A percentile compares a stretch with the other conserved stretches of the same genome.
Conservation (phyloP, 2,888 invertebrate genomes). For the Diarsia brunnea region DNA sequence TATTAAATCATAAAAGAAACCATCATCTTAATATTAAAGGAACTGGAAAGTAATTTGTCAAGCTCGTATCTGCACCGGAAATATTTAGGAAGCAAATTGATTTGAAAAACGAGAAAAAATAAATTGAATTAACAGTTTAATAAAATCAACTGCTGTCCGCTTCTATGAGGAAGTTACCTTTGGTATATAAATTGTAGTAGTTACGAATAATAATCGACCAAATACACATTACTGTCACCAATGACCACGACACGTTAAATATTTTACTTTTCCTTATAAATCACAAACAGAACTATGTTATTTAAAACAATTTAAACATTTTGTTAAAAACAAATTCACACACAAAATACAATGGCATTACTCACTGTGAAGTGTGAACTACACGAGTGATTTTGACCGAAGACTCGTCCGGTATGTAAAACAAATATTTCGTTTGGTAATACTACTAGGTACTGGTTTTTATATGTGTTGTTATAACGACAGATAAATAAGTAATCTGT, state of each 20-base stretch:
- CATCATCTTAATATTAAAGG: too few species aligned
- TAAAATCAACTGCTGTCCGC: neutral
- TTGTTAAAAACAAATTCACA: neutral
- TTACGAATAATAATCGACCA: constrained; percentile 41
- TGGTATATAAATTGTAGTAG: constrained; percentile 30
- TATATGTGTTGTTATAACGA: neutral
- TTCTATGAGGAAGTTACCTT: constrained; percentile 31
- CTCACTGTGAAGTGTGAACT: constrained; percentile 17
- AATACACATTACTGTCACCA: constrained; percentile 36
- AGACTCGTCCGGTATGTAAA: neutral
- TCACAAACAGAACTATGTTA: neutral
- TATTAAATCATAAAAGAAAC: too few species aligned
- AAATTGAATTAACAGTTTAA: neutral
- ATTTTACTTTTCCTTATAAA: neutral
- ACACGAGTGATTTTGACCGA: neutral
- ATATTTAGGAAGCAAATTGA: constrained; percentile 10
- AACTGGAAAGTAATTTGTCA: neutral
- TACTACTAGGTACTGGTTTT: neutral
- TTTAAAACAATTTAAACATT: neutral
- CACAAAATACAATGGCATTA: neutral
- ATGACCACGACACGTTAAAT: neutral
- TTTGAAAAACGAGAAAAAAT: constrained; percentile 18
- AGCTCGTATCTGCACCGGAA: neutral
- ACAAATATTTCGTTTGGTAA: neutral
- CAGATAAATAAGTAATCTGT: constrained; percentile 15